Base-by-base conservation (phyloP, 1,140 invertebrate genomes). In the Drosophila serrata region DNA sequence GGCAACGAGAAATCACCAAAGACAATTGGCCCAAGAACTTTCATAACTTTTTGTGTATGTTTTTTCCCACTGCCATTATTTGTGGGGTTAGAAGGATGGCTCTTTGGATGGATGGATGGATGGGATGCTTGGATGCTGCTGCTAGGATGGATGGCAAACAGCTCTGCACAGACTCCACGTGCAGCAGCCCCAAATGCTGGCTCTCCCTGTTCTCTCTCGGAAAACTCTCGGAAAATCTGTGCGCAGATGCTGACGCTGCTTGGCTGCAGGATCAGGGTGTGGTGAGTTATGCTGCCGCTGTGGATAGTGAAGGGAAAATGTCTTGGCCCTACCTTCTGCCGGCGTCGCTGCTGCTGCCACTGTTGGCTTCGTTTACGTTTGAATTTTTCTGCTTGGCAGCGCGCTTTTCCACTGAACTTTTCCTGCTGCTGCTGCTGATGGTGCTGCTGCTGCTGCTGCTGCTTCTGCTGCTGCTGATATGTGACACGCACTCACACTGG, bases 201-300 rank as follows among this genome's bases (percentile, higher is more conserved):
- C 24, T 17, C 61, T 40, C 61, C 62, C 42, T 46, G 13, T 15
- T 46, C 63, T 45, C 56, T 33, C 33, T 33, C 33, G 11, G 3
- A 33, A 33, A 12, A 12, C 33, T 37, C 61, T 27, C 19, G 35
- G 35, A 64, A 64, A 64, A 64, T 87, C 61, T 81, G 46, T 87
- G 84, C 85, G 85, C 85, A 88, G 85, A 61, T 81, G 80, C 85
- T 74, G 79, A 60, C 31, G 31, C 58, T 73, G 56, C 64, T 31
- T 64, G 68, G 53, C 81, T 85, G 84, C 85, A 92, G 84, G 81
- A 88, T 92, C 81, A 92, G 91, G 90, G 90, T 92, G 91, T 92
- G 91, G 87, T 92, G 91, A 92, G 82, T 92, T 79, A 82, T 76
- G 82, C 81, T 84, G 65, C 43, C 53, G 49, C 79, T 84, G 80